Percentiles rank a stretch among this genome's conserved stretches.
These are phyloP conservation scores for Bugulina stolonifera DNA, from an alignment of 2,888 invertebrate species.

Conservation along the genomic window DNA sequence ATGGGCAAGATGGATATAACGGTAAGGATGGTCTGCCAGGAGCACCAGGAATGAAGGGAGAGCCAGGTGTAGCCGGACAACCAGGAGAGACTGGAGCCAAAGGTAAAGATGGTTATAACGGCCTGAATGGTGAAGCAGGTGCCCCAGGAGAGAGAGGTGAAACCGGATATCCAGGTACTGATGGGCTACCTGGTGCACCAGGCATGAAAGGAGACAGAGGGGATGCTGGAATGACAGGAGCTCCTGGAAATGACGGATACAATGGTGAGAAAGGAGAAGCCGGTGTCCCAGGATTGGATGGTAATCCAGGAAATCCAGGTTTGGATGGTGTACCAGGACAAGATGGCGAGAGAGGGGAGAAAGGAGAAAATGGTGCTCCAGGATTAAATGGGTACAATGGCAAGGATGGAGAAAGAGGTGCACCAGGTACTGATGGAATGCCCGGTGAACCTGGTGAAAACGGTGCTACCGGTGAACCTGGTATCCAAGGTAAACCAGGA, in stretches of 20 bases:
- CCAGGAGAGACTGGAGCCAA: neutral
- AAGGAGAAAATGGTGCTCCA: neutral
- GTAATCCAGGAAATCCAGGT: conserved; percentile 2
- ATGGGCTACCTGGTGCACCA: neutral
- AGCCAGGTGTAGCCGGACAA: neutral
- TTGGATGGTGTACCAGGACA: neutral
- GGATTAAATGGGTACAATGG: conserved; percentile 4
- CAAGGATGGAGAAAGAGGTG: neutral
- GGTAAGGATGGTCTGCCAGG: conserved; percentile 20
- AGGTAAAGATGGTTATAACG: neutral
- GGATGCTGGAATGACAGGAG: neutral
- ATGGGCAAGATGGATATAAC: neutral
- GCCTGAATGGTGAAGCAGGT: neutral
- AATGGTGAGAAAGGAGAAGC: neutral
- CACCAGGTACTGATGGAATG: neutral
- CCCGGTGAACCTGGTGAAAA: neutral
- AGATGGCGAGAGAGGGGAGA: neutral
- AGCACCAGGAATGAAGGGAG: neutral
- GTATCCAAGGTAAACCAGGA: neutral
- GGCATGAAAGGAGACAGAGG: conserved; percentile 1
- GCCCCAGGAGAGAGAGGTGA: neutral
- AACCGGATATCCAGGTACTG: neutral
- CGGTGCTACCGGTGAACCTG: neutral
- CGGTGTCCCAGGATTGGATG: neutral
- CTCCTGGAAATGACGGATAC: neutral